These are phyloP conservation scores for Scrobipalpa atriplicella DNA, from an alignment of 2,888 invertebrate genomes.

Conservation along the genomic window DNA sequence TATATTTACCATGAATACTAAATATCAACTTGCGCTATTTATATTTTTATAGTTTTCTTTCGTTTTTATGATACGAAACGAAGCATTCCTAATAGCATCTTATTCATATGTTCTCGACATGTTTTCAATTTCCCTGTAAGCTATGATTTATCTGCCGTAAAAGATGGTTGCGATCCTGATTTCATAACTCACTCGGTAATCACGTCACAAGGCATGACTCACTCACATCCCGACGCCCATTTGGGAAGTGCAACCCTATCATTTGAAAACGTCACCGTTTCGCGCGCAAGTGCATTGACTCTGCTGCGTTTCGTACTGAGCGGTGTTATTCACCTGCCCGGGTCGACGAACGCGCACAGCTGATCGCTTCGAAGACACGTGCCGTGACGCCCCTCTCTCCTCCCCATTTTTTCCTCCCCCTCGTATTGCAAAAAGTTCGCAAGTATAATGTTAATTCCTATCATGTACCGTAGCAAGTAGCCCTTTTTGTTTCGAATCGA, in stretches of 20 bases:
- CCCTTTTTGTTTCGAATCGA: conserved; percentile 15
- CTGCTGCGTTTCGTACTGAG: conserved; percentile 47
- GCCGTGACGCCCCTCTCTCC: conserved; percentile 38
- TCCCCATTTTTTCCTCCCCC: conserved; percentile 21
- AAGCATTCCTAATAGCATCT: too few relatives aligned
- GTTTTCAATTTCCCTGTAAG: conserved; percentile 1
- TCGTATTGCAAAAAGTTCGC: conserved; percentile 10
- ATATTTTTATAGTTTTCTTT: too few relatives aligned
- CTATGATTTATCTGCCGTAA: not conserved
- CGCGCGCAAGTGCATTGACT: conserved; percentile 52
- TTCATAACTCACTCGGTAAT: not conserved
- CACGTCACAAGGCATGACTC: not conserved
- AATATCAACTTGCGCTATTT: too few relatives aligned
- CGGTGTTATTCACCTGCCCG: conserved; percentile 52
- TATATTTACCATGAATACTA: too few relatives aligned
- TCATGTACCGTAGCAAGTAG: not conserved
- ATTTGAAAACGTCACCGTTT: conserved; percentile 33
- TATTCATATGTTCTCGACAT: not conserved
- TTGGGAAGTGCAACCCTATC: conserved; percentile 25
- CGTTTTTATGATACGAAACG: too few relatives aligned
- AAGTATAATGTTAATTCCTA: conserved; percentile 15
- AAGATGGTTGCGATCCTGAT: conserved; percentile 4
- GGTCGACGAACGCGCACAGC: conserved; percentile 59
- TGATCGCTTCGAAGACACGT: conserved; percentile 57
- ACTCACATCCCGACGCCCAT: conserved; percentile 6